Percentiles rank a stretch among this genome's conserved stretches.
phyloP scores from a whole-genome alignment of 1,140 invertebrate species.

The Dinoponera quadriceps region DNA sequence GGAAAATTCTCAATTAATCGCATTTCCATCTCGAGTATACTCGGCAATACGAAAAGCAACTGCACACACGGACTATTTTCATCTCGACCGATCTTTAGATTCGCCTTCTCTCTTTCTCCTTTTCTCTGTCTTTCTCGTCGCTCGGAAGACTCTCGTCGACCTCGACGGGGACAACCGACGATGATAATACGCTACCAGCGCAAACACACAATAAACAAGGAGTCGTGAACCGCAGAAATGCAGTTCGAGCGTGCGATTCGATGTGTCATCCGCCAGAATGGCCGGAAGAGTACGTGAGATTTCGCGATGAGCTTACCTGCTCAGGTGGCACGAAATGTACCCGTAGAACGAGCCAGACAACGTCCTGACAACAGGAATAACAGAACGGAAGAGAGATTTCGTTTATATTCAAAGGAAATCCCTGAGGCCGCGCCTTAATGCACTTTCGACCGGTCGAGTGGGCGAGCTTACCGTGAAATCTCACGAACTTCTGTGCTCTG shows the following conservation, averaged over 20 bases:
- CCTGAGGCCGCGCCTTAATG: too few species aligned
- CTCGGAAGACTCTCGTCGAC: constrained; percentile 6
- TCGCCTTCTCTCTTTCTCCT: constrained; percentile 25
- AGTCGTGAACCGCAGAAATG: constrained; percentile 30
- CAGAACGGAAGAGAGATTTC: too few species aligned
- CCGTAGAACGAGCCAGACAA: too few species aligned
- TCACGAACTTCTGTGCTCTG: too few species aligned
- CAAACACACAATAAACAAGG: constrained; percentile 6
- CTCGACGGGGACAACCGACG: not conserved
- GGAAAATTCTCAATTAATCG: not conserved
- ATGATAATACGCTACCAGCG: constrained; percentile 1
- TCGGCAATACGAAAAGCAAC: not conserved
- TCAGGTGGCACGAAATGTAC: too few species aligned
- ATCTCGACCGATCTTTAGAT: constrained; percentile 9
- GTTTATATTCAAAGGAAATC: too few species aligned
- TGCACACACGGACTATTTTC: not conserved
- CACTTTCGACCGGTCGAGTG: too few species aligned
- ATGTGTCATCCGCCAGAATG: constrained; percentile 20
- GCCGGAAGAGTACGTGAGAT: too few species aligned
- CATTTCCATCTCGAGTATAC: not conserved
- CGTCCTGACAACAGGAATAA: too few species aligned
- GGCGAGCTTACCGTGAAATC: too few species aligned
- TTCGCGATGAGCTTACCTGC: too few species aligned
- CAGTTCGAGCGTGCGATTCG: constrained; percentile 35
- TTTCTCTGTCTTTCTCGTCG: constrained; percentile 20